Evolutionary conservation across 1,140 invertebrate species (phyloP), one percentile per base, ranked within the genome.

Genomic region (Drosophila repleta): DNA sequence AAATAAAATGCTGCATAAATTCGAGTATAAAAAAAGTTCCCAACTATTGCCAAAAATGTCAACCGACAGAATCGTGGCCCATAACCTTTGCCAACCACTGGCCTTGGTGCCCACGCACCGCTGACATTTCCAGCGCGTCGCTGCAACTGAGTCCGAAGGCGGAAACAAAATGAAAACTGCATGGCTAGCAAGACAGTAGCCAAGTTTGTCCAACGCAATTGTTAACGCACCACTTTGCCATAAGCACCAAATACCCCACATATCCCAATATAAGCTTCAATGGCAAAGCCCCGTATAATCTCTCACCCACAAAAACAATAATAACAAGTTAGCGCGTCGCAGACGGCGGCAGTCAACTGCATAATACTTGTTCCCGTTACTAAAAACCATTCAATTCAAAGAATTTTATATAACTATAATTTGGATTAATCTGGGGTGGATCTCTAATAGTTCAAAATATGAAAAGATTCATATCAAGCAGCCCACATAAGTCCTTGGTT

Each of bases 121-220:
- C 21, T 84, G 81, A 66, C 76, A 84, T 84, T 84, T 84, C 41
- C 68, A 67, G 73, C 41, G 73, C 65, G 73, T 61, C 74, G 61
- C 58, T 76, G 45, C 56, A 63, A 29, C 41, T 7, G 21, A 35
- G 35, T 13, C 37, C 24, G 49, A 52, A 39, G 56, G 32, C 32
- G 32, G 32, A 35, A 35, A 13, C 11, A 13, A 35, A 10, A 3
- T 10, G 11, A 35, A 20, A 51, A 51, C n/a, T 55, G 51, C 20
- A 41, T 41, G 43, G 32, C 24, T 32, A 61, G 43, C 11, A 61
- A 62, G 68, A 37, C 48, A 69, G 55, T 55, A 21, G 55, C 48
- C 39, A 49, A 48, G 18, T 65, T 63, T 48, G 13, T 29, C 63
- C 63, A 20, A 52, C 52, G 11, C 45, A 64, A 18, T 5, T 17